Evolutionary conservation across 2,797 vertebrate genomes (phyloP).

Genomic region (Hozukius guyotensis): DNA sequence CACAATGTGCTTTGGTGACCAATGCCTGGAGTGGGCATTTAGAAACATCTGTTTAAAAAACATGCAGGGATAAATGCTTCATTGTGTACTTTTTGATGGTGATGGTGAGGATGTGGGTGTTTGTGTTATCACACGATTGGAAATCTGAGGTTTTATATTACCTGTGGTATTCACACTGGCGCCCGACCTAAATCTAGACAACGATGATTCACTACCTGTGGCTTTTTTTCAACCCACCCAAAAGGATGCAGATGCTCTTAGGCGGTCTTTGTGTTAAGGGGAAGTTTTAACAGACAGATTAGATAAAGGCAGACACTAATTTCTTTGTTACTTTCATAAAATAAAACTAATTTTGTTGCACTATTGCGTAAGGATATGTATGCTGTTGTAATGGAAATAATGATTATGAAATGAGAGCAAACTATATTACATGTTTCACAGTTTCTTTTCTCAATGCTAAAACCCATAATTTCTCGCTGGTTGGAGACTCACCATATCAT

Average conservation of each 20-base stretch:
- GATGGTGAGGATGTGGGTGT: constrained; percentile 54
- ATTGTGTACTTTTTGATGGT: constrained; percentile 55
- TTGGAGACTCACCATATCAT: constrained; percentile 12
- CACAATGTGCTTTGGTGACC: constrained; percentile 15
- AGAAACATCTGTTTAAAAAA: constrained; percentile 40
- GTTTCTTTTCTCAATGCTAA: neutral
- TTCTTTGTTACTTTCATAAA: constrained; percentile 34
- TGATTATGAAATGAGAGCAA: neutral
- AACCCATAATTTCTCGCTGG: neutral
- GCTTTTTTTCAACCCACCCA: constrained; percentile 49
- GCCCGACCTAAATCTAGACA: constrained; percentile 54
- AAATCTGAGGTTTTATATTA: constrained; percentile 69
- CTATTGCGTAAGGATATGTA: neutral
- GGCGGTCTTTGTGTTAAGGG: constrained; percentile 23
- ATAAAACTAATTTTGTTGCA: constrained; percentile 17
- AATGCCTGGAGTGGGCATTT: constrained; percentile 31
- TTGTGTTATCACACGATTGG: constrained; percentile 53
- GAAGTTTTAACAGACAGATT: constrained; percentile 41
- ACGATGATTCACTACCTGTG: constrained; percentile 69
- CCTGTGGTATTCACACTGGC: constrained; percentile 66
- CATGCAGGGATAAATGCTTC: constrained; percentile 36
- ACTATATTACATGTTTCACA: neutral
- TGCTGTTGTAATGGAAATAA: neutral
- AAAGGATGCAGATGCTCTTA: neutral
- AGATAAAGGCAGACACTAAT: constrained; percentile 18